Base-by-base conservation (phyloP, 1,140 invertebrate genomes). In the Macrostomum lignano region DNA sequence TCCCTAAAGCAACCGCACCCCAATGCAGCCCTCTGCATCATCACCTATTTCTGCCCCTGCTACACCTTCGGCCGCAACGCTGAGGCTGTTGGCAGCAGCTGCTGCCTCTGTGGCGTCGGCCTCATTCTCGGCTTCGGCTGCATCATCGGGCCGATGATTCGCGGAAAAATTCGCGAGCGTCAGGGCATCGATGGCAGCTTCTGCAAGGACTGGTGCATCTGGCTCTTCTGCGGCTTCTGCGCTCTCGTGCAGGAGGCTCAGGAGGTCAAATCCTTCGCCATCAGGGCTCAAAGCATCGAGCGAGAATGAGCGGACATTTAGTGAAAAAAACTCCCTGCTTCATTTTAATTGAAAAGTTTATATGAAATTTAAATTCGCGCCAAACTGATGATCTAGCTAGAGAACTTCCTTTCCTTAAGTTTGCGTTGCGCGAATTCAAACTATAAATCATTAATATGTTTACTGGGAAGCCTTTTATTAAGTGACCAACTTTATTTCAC, bases 11-110 rank as follows among this genome's bases (percentile, higher is more conserved):
- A n/a, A n/a, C n/a, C n/a, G n/a, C n/a, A n/a, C 13, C 13, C 9
- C 17, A 46, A 49, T 31, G 37, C 30, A 9, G 43, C 45, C 7
- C 26, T 55, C 17, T 52, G 50, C 39, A 42, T 52, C 6, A 40
- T 51, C 13, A 38, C 46, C n/a, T 52, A 46, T 38, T 44, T 52
- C 25, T 41, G 49, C 9, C 51, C 51, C 4, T 55, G 51, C 29
- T 50, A 52, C 38, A 44, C 44, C 30, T 47, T 49, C 32, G 51
- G 51, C 6, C 47, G 48, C 36, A 51, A 52, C 39, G 47, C 51
- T 7, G 51, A 55, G 31, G 47, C 48, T 1, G 42, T 52, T 3
- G 49, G 49, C 3, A 49, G 51, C 21, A 40, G 37, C 11, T 55
- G 51, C 37, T 36, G 47, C 11, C 28, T 47, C 2, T 55, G 48